Evolutionary conservation across 1,140 invertebrate genomes (phyloP).

Genomic region (Drosophila sp.): DNA sequence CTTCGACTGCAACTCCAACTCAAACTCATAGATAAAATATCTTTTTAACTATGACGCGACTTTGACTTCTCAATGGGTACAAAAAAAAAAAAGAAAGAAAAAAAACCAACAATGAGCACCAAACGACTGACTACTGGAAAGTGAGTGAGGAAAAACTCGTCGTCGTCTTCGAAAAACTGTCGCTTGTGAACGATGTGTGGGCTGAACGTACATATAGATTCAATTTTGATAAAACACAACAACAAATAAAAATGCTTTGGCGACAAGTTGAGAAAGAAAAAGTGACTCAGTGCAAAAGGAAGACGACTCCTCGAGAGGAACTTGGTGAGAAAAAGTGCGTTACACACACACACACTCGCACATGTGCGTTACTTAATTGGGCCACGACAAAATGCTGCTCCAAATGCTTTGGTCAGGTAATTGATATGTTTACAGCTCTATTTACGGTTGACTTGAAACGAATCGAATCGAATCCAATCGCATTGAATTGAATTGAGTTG

Average conservation of each 20-base stretch:
- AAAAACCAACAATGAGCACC: slow-evolving; percentile 36
- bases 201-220: slow-evolving; percentile 59
- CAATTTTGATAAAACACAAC: slow-evolving; percentile 60
- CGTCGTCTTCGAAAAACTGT: slow-evolving; percentile 26
- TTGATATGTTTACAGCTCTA: slow-evolving; percentile 78
- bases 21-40: slow-evolving; percentile 71
- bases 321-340: not conserved
- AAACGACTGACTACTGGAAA: slow-evolving; percentile 46
- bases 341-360: no score
- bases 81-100: slow-evolving; percentile 20
- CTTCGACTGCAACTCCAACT: slow-evolving; percentile 22
- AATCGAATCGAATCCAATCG: not conserved
- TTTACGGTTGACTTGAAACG: slow-evolving; percentile 41
- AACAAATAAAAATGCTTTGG: slow-evolving; percentile 38
- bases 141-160: slow-evolving; percentile 18
- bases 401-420: slow-evolving; percentile 48
- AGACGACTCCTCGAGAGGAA: slow-evolving; percentile 11
- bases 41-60: slow-evolving; percentile 58
- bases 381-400: slow-evolving; percentile 39
- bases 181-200: slow-evolving; percentile 58
- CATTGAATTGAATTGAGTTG: not conserved
- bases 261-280: slow-evolving; percentile 73
- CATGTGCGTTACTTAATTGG: slow-evolving; percentile 49
- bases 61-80: slow-evolving; percentile 56
- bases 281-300: slow-evolving; percentile 51